Percentiles rank a stretch among this genome's conserved stretches.
These are phyloP conservation scores for Scelioninae gen. 1 DNA, from an alignment of 2,888 invertebrate genomes.

Conservation along the genomic window DNA sequence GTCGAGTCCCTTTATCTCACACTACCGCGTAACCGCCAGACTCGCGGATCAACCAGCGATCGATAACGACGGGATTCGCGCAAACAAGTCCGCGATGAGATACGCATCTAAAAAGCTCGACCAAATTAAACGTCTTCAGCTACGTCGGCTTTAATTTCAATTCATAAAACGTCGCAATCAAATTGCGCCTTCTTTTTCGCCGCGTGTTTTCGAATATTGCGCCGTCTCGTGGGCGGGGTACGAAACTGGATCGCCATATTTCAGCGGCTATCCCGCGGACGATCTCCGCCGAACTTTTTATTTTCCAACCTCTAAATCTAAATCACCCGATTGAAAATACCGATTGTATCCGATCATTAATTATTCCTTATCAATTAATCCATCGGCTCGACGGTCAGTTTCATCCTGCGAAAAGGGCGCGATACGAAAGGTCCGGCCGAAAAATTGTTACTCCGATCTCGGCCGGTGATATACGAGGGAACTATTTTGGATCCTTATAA, in stretches of 20 bases:
- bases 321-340: constrained; percentile 60
- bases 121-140: constrained; percentile 7
- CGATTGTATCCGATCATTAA: constrained; percentile 65
- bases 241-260: constrained; percentile 69
- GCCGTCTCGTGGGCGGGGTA: constrained; percentile 52
- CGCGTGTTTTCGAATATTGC: constrained; percentile 10
- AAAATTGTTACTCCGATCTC: too few species aligned
- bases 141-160: constrained; percentile 36
- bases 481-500: constrained; percentile 10
- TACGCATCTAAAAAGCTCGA: constrained; percentile 15
- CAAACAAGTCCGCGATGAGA: constrained; percentile 68
- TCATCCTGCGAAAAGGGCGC: too few species aligned
- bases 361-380: constrained; percentile 64
- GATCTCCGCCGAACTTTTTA: constrained; percentile 48
- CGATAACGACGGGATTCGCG: constrained; percentile 71
- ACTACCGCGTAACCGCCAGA: constrained; percentile 60
- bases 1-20: constrained; percentile 70
- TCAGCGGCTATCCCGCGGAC: constrained; percentile 58
- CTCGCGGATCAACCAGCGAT: constrained; percentile 62
- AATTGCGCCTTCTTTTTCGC: constrained; percentile 29
- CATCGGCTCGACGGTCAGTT: too few species aligned
- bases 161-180: constrained; percentile 12
- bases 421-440: too few species aligned
- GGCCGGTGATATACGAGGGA: neutral
- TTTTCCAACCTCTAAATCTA: constrained; percentile 39